These are phyloP conservation scores for Calliphora vicina DNA, from an alignment of 1,140 invertebrate species.

Conservation along the genomic window DNA sequence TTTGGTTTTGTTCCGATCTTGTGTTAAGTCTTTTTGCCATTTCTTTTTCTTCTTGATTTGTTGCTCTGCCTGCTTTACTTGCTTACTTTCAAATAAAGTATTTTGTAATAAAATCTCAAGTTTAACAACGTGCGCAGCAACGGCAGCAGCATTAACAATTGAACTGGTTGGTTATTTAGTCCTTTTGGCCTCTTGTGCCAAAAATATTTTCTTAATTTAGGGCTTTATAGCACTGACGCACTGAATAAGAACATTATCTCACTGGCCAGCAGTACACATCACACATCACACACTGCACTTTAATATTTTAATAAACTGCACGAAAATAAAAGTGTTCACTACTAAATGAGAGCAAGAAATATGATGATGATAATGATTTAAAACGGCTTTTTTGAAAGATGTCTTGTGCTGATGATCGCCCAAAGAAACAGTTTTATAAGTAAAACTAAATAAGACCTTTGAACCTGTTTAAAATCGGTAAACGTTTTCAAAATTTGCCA, in stretches of 20 bases:
- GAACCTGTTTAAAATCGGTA: neutral
- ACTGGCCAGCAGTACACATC: neutral
- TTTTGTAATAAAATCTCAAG: constrained; percentile 36
- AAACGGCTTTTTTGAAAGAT: neutral
- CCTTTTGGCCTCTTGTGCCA: constrained; percentile 22
- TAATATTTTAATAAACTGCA: constrained; percentile 2
- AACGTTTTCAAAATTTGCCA: neutral
- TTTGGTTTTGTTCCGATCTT: neutral
- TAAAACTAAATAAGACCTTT: neutral
- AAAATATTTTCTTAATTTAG: neutral
- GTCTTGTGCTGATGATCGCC: neutral
- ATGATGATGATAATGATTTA: constrained; percentile 4
- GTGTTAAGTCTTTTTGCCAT: neutral
- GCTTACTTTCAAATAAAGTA: constrained; percentile 25
- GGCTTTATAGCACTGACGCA: neutral
- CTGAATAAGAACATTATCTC: neutral
- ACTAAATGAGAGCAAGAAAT: constrained; percentile 1
- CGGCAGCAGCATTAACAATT: neutral
- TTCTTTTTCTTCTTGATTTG: neutral
- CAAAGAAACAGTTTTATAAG: neutral
- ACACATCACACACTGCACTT: neutral
- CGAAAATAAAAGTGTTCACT: constrained; percentile 13
- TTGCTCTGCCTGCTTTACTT: neutral
- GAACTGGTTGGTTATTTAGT: constrained; percentile 18
- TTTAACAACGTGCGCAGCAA: constrained; percentile 13